phyloP scores from a whole-genome alignment of 1,140 invertebrate genomes.

The Maconellicoccus hirsutus region DNA sequence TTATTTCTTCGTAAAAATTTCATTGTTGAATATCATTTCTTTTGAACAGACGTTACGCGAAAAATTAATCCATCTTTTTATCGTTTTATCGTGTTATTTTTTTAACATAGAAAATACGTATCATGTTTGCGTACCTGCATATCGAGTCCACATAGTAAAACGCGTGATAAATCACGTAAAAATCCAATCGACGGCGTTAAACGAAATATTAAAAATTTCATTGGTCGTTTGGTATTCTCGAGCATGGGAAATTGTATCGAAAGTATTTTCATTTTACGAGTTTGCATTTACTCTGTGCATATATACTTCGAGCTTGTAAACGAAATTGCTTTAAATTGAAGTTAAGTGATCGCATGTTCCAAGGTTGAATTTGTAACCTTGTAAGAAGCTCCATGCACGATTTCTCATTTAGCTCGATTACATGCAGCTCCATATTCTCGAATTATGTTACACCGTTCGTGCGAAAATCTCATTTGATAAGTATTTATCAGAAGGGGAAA shows the following conservation, averaged over 20 bases:
- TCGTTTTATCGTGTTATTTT: too few species aligned
- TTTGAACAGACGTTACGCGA: too few species aligned
- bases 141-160: too few species aligned
- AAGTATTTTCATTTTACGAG: neutral
- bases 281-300: neutral
- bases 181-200: neutral
- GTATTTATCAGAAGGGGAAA: constrained; percentile 4
- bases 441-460: constrained; percentile 3
- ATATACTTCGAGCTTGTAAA: neutral
- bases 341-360: constrained; percentile 7
- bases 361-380: constrained; percentile 2
- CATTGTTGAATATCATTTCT: too few species aligned
- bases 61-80: too few species aligned
- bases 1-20: neutral
- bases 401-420: constrained; percentile 4
- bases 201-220: neutral
- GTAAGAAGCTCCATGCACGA: neutral
- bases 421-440: neutral
- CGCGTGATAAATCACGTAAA: neutral
- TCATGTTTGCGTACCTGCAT: too few species aligned
- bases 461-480: constrained; percentile 4
- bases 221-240: neutral
- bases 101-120: too few species aligned
- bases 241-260: neutral
- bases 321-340: constrained; percentile 9